A percentile compares a stretch with the other conserved stretches of the same genome.
Evolutionary conservation across 2,797 vertebrate genomes (phyloP).

Genomic region (Synaphobranchus kaupii): DNA sequence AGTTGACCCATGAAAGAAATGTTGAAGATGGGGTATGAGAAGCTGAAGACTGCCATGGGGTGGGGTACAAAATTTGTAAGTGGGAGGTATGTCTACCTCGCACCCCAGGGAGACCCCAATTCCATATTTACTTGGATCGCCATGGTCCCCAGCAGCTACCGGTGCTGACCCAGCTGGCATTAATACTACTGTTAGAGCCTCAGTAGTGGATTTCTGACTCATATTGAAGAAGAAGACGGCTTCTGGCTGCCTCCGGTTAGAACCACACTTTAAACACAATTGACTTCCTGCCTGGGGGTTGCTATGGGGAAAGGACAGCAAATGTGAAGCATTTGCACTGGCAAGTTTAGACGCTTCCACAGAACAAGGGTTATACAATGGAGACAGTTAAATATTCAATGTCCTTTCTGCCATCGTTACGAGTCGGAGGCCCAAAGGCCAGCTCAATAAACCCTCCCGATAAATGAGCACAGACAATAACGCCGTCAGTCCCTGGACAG

Average conservation of each 20-base stretch:
- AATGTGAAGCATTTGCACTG: conserved; percentile 40
- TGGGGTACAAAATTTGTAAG: neutral
- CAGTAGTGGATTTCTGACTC: neutral
- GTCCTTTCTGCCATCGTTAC: neutral
- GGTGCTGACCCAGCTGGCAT: neutral
- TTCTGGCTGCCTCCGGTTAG: conserved; percentile 31
- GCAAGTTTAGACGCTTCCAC: conserved; percentile 33
- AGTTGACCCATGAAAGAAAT: conserved; percentile 7
- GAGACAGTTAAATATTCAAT: neutral
- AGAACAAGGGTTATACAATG: conserved; percentile 21
- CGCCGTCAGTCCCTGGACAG: neutral
- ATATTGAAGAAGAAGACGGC: neutral
- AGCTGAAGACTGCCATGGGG: neutral
- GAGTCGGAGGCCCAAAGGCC: neutral
- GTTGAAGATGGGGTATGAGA: neutral
- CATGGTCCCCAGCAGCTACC: conserved; percentile 3
- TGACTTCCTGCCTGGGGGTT: conserved; percentile 48
- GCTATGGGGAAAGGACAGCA: conserved; percentile 52
- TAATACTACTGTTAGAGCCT: neutral
- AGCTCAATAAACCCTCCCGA: neutral
- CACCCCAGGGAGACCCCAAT: neutral
- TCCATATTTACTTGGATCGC: neutral
- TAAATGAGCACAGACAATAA: neutral
- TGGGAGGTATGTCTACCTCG: neutral
- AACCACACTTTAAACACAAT: conserved; percentile 39